phyloP scores from a whole-genome alignment of 2,113 vertebrate genomes.

The Holacanthus passer region DNA sequence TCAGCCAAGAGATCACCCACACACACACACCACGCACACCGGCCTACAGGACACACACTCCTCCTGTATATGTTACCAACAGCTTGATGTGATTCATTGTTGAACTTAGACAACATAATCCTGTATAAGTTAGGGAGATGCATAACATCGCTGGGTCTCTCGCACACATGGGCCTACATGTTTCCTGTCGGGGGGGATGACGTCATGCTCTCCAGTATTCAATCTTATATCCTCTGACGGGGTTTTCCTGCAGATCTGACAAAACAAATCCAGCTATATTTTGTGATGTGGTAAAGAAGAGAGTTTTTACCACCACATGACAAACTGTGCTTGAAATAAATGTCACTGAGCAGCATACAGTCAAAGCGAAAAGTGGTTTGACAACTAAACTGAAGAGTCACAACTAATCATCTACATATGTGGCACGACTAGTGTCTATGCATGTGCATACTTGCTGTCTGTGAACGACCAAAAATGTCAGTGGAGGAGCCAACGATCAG shows the following conservation, averaged over 20 bases:
- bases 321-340: neutral
- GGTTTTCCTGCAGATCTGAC: conserved; percentile 15
- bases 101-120: neutral
- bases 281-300: neutral
- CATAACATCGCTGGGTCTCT: neutral
- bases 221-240: conserved; percentile 16
- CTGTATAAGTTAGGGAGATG: too few species aligned
- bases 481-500: neutral
- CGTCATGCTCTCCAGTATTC: conserved; percentile 29
- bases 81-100: neutral
- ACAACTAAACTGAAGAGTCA: neutral
- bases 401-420: neutral
- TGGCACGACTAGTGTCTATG: neutral
- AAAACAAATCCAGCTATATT: neutral
- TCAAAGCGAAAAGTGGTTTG: neutral
- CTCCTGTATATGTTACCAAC: neutral
- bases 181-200: conserved; percentile 41
- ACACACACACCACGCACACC: neutral
- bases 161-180: conserved; percentile 9
- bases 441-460: conserved; percentile 25
- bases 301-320: neutral
- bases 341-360: neutral
- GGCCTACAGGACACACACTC: neutral
- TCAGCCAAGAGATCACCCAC: conserved; percentile 25
- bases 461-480: neutral